A percentile compares a stretch with the other conserved stretches of the same genome.
phyloP scores from a whole-genome alignment of 2,888 invertebrate species.

The Eupithecia dodoneata region DNA sequence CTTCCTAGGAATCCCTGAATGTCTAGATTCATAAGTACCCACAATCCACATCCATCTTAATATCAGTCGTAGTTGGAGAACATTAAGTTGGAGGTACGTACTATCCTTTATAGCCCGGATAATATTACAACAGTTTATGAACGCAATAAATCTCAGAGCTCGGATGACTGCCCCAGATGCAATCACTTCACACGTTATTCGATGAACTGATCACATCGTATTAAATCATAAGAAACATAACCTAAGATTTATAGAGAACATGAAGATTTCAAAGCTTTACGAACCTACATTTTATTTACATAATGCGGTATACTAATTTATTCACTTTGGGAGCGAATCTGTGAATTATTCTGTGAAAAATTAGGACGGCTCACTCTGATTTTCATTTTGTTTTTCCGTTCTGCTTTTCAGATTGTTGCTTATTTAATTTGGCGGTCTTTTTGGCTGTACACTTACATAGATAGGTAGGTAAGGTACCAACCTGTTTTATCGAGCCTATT shows the following conservation, averaged over 20 bases:
- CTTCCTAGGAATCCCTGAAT: not conserved
- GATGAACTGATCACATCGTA: conserved; percentile 21
- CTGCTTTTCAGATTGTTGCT: conserved; percentile 22
- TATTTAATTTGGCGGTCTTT: conserved; percentile 21
- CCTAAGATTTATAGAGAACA: conserved; percentile 30
- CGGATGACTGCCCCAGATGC: conserved; percentile 61
- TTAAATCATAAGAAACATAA: conserved; percentile 20
- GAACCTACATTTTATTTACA: conserved; percentile 24
- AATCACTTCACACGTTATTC: conserved; percentile 50
- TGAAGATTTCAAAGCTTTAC: conserved; percentile 28
- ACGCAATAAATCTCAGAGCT: conserved; percentile 70
- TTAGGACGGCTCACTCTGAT: conserved; percentile 19
- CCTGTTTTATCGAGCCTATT: conserved; percentile 43
- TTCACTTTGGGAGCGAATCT: conserved; percentile 29
- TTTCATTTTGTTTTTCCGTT: conserved; percentile 20
- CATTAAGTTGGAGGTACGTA: conserved; percentile 62
- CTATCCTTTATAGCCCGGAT: conserved; percentile 71
- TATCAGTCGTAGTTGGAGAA: conserved; percentile 52
- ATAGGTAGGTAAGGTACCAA: conserved; percentile 22
- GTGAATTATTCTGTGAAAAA: conserved; percentile 29
- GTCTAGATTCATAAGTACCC: conserved; percentile 8
- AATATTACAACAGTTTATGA: conserved; percentile 74
- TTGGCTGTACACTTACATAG: not conserved
- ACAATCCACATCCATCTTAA: conserved; percentile 45
- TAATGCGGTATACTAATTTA: conserved; percentile 29